Evolutionary conservation across 1,140 invertebrate genomes (phyloP).

Genomic region (Matsumurasca onukii): DNA sequence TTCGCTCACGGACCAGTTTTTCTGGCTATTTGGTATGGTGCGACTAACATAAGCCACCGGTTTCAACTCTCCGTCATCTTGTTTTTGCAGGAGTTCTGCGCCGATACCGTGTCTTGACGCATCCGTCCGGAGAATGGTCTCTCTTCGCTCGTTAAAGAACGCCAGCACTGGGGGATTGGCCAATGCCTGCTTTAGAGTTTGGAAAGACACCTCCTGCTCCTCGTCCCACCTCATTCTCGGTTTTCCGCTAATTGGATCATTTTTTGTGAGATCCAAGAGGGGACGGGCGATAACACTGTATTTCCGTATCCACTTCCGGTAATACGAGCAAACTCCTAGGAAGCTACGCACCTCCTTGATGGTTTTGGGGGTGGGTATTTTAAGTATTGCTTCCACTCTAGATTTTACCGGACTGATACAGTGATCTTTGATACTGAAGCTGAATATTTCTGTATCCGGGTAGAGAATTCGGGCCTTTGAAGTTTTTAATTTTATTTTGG

Average conservation of each 20-base stretch:
- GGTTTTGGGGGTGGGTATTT: background rate
- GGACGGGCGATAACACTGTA: background rate
- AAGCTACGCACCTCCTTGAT: background rate
- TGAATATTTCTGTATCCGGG: background rate
- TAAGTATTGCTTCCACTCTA: background rate
- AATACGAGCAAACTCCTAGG: background rate
- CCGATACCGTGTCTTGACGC: background rate
- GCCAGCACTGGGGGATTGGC: background rate
- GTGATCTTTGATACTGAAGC: background rate
- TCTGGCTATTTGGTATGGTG: background rate
- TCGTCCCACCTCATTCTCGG: background rate
- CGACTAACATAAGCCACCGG: background rate
- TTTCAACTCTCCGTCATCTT: background rate
- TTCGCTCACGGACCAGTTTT: background rate
- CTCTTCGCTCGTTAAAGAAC: background rate
- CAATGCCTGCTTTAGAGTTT: conserved; percentile 1
- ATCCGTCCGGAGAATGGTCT: background rate
- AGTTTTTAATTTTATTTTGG: background rate
- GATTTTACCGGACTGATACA: background rate
- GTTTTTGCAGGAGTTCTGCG: background rate
- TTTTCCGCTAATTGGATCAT: conserved; percentile 6
- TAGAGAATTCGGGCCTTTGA: background rate
- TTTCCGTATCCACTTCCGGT: background rate
- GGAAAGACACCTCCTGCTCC: background rate
- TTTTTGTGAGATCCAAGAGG: background rate